Evolutionary conservation across 2,888 invertebrate genomes (phyloP), one percentile per base, ranked within the genome.

Genomic region (Hedychridium roseum): DNA sequence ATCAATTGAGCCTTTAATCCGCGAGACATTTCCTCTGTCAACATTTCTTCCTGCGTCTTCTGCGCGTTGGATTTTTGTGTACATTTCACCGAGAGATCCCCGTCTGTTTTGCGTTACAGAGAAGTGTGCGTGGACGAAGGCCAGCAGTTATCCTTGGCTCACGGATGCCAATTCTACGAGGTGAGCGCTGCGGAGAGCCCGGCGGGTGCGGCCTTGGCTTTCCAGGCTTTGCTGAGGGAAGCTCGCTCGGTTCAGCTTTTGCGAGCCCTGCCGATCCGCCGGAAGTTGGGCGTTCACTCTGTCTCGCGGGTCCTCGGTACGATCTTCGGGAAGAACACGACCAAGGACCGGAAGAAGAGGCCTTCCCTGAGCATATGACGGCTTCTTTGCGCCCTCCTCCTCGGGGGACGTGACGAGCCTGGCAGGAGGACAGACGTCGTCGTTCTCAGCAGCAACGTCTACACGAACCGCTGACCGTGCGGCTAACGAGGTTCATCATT

Each of bases 111-210:
- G 27, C 74, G 67, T 79, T 81, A 39, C 79, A 89, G 89, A 76
- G 86, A 86, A 80, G 87, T 91, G 40, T 88, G 88, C 70, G 90
- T 90, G 28, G 89, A 90, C 74, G 90, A 89, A 68, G 91, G 90
- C 28, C 90, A 91, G 68, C 90, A 90, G 76, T 74, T 90, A 57
- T 90, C 91, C 9, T 79, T 90, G 64, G 85, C 88, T 56, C 90
- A 86, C 74, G 88, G 90, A 30, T 91, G 91, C 69, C 91, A 91
- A 79, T 92, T 91, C 80, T 90, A 91, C 80, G 92, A 92, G 80
- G 90, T 91, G 47, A 90, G 90, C 45, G 91, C 91, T 7, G 91
- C 92, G 21, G 91, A 91, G 77, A 90, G 89, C 66, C 87, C 87
- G 66, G 90, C 90, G 0, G 91, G 91, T 48, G 90, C 91, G 0